phyloP scores from a whole-genome alignment of 2,888 invertebrate genomes.

The Pediacus dermestoides region DNA sequence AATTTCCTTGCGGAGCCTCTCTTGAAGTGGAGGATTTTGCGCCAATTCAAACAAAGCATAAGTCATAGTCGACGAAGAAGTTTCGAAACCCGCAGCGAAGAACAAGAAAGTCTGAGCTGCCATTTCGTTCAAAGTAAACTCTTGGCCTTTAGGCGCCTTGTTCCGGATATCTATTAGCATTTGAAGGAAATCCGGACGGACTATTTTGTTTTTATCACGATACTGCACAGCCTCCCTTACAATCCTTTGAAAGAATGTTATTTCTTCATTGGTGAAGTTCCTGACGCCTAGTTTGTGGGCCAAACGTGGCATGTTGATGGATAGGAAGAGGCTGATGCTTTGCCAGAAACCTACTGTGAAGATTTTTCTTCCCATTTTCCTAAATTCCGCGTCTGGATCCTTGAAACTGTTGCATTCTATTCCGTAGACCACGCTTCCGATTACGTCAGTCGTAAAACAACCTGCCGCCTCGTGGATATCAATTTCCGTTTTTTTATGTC shows the following conservation, averaged over 20 bases:
- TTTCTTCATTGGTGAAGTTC: conserved; percentile 25
- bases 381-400: conserved; percentile 44
- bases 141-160: conserved; percentile 12
- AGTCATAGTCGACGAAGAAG: conserved; percentile 46
- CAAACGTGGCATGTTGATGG: conserved; percentile 23
- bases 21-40: conserved; percentile 46
- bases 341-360: conserved; percentile 30
- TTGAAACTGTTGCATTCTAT: conserved; percentile 56
- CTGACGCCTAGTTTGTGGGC: conserved; percentile 19
- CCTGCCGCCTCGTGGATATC: conserved; percentile 51
- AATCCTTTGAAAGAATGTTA: conserved; percentile 34
- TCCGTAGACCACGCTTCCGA: conserved; percentile 59
- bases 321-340: conserved; percentile 16
- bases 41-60: conserved; percentile 56
- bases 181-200: conserved; percentile 33
- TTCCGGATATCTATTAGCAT: conserved; percentile 31
- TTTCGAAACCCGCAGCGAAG: conserved; percentile 20
- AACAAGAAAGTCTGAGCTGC: conserved; percentile 48
- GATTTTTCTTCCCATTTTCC: conserved; percentile 37
- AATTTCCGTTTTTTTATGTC: conserved; percentile 14
- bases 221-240: conserved; percentile 34
- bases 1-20: conserved; percentile 39
- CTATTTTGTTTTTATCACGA: conserved; percentile 30
- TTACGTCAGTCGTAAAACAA: conserved; percentile 57
- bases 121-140: conserved; percentile 34